Percentiles rank a stretch among this genome's conserved stretches.
Conservation (phyloP, 1,140 invertebrate species). For the Carposina sasakii region DNA sequence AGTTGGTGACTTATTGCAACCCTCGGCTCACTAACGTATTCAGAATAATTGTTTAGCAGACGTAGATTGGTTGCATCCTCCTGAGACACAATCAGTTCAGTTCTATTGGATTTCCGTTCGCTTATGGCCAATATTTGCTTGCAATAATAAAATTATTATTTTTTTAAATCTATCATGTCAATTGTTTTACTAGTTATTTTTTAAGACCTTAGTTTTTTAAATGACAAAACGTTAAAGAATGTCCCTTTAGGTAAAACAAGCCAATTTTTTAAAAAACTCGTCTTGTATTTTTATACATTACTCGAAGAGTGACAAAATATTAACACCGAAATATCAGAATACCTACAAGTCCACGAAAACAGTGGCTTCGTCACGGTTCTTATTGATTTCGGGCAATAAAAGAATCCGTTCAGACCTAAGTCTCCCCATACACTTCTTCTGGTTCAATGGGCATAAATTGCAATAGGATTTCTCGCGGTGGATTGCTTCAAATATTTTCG, state of each 20-base stretch:
- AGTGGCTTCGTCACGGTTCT: constrained; percentile 42
- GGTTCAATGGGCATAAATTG: constrained; percentile 67
- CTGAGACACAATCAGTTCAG: constrained; percentile 40
- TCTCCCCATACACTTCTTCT: constrained; percentile 59
- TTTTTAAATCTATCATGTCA: too few relatives aligned
- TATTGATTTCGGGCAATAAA: constrained; percentile 67
- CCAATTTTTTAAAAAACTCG: too few relatives aligned
- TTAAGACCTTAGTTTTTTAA: too few relatives aligned
- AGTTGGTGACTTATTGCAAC: constrained; percentile 55
- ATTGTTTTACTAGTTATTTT: too few relatives aligned
- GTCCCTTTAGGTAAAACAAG: too few relatives aligned
- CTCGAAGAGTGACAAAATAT: too few relatives aligned
- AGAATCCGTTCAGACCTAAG: constrained; percentile 57
- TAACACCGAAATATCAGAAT: too few relatives aligned
- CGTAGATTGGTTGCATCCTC: constrained; percentile 47
- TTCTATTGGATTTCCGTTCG: too few relatives aligned
- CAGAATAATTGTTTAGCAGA: constrained; percentile 56
- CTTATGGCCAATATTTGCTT: too few relatives aligned
- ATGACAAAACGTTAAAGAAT: too few relatives aligned
- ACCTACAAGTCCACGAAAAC: constrained; percentile 26
- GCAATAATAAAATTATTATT: too few relatives aligned
- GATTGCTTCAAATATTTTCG: constrained; percentile 52
- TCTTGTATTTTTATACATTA: too few relatives aligned
- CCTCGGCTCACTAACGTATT: constrained; percentile 53
- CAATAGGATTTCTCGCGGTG: constrained; percentile 61